Evolutionary conservation across 2,888 invertebrate species (phyloP).

Genomic region (Platypus cylindrus): DNA sequence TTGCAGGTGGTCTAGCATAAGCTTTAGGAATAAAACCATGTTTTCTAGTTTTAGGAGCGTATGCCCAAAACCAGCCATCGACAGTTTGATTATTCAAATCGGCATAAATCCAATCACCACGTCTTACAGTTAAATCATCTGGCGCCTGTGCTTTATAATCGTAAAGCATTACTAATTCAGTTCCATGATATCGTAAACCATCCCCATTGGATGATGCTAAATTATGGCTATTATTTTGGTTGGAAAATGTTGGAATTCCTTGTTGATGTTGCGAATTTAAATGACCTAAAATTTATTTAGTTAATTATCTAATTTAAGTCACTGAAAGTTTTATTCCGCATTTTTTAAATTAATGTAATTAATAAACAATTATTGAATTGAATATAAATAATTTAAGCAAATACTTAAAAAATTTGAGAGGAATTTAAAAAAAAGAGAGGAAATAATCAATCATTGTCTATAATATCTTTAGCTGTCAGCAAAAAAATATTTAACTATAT

Average conservation of each 20-base stretch:
- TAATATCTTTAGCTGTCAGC: too few relatives aligned
- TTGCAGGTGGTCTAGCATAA: slow-evolving; percentile 83
- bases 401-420: too few relatives aligned
- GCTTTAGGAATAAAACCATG: slow-evolving; percentile 94
- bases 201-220: slow-evolving; percentile 34
- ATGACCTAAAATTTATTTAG: too few relatives aligned
- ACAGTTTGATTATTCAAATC: slow-evolving; percentile 87
- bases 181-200: slow-evolving; percentile 72
- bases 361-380: too few relatives aligned
- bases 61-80: slow-evolving; percentile 91
- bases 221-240: slow-evolving; percentile 26
- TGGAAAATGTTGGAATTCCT: slow-evolving; percentile 24
- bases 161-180: slow-evolving; percentile 86
- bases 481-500: too few relatives aligned
- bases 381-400: too few relatives aligned
- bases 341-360: too few relatives aligned
- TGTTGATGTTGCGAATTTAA: slow-evolving; percentile 29
- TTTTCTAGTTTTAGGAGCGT: slow-evolving; percentile 82
- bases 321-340: too few relatives aligned
- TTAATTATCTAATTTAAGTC: too few relatives aligned
- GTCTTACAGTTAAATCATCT: slow-evolving; percentile 77
- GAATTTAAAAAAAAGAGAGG: too few relatives aligned
- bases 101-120: slow-evolving; percentile 93
- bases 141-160: slow-evolving; percentile 94
- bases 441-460: too few relatives aligned